Evolutionary conservation across 2,888 invertebrate species (phyloP).

Genomic region (Melitaea athalia): DNA sequence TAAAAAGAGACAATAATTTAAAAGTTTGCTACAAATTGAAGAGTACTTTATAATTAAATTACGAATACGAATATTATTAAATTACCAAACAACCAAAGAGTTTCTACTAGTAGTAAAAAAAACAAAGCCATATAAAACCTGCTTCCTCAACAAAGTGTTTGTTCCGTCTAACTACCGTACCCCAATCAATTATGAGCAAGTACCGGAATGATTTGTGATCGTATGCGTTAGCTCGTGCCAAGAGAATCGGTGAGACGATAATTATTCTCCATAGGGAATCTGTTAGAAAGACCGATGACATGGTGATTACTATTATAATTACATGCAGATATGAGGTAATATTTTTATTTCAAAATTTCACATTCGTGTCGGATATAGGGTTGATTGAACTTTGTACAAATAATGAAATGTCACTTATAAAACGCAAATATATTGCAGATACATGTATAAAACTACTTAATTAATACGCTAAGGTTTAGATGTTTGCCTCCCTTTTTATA

Average conservation of each 20-base stretch:
- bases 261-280: slow-evolving; percentile 7
- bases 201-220: slow-evolving; percentile 8
- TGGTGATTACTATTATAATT: neutral
- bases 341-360: neutral
- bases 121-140: neutral
- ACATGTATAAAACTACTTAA: too few species aligned
- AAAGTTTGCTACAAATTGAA: too few species aligned
- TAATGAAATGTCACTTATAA: neutral
- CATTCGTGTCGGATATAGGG: neutral
- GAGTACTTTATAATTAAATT: too few species aligned
- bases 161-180: slow-evolving; percentile 2
- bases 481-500: too few species aligned
- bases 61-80: too few species aligned
- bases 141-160: slow-evolving; percentile 2
- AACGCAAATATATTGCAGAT: too few species aligned
- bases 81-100: neutral
- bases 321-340: neutral
- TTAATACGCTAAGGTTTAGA: too few species aligned
- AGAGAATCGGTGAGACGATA: neutral
- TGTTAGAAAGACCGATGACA: slow-evolving; percentile 4
- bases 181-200: slow-evolving; percentile 5
- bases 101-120: neutral
- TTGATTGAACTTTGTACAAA: neutral
- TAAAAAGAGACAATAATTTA: too few species aligned
- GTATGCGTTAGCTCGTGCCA: slow-evolving; percentile 9